Evolutionary conservation across 1,140 invertebrate genomes (phyloP).

Genomic region (Zaprionus camerounensis): DNA sequence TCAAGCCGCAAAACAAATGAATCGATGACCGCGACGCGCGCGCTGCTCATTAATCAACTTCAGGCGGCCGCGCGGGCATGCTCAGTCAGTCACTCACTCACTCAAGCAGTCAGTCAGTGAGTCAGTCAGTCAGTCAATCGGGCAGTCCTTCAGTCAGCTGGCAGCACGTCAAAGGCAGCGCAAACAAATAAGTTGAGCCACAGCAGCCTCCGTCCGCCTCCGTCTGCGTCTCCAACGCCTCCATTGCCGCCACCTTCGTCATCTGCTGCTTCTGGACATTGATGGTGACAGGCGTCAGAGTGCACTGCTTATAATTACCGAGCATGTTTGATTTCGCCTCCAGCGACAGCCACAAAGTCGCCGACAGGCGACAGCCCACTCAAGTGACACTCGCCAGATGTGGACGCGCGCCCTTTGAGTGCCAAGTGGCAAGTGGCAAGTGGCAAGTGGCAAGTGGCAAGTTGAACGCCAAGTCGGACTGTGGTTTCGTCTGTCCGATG

Average conservation of each 20-base stretch:
- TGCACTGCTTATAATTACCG: constrained; percentile 40
- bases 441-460: too few relatives aligned
- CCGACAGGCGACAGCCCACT: constrained; percentile 15
- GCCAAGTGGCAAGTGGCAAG: background rate
- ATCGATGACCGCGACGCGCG: constrained; percentile 37
- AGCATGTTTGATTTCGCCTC: constrained; percentile 39
- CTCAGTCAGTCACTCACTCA: constrained; percentile 26
- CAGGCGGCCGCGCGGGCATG: constrained; percentile 7
- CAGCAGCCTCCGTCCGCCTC: background rate
- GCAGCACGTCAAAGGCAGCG: constrained; percentile 33
- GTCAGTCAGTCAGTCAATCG: constrained; percentile 6
- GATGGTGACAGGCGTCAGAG: constrained; percentile 44
- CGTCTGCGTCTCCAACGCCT: background rate
- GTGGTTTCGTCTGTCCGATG: constrained; percentile 11
- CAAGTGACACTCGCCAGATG: constrained; percentile 16
- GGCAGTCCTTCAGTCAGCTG: constrained; percentile 2
- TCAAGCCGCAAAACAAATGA: constrained; percentile 45
- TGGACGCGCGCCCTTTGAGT: background rate
- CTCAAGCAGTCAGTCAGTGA: constrained; percentile 12
- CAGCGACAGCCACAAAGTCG: constrained; percentile 27
- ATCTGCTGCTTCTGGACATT: constrained; percentile 19
- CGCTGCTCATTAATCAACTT: constrained; percentile 49
- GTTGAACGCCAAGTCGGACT: background rate
- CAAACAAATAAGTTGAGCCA: constrained; percentile 43
- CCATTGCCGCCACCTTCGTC: background rate